Evolutionary conservation across 2,113 vertebrate genomes (phyloP).

Genomic region (Sceloporus tristichus): DNA sequence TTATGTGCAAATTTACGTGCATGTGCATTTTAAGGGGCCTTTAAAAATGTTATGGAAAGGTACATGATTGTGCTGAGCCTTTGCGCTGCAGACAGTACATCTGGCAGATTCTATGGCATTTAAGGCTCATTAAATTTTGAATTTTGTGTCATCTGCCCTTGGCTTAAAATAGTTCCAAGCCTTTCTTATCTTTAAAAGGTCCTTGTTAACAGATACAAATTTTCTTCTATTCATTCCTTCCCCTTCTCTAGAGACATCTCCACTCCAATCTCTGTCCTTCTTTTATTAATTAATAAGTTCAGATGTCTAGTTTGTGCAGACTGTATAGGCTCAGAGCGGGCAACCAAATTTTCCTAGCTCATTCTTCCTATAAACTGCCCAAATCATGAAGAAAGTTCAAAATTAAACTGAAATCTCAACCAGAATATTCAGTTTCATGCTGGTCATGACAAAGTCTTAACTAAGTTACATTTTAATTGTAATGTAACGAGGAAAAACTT

Average conservation of each 20-base stretch:
- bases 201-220: slow-evolving; percentile 34
- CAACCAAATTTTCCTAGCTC: neutral
- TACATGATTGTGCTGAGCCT: slow-evolving; percentile 51
- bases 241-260: neutral
- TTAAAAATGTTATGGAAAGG: slow-evolving; percentile 60
- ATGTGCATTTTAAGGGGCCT: slow-evolving; percentile 52
- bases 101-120: slow-evolving; percentile 77
- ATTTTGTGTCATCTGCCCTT: slow-evolving; percentile 72
- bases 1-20: slow-evolving; percentile 33
- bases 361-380: neutral
- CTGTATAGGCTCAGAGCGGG: neutral
- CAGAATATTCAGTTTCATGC: neutral
- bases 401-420: neutral
- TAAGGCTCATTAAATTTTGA: slow-evolving; percentile 83
- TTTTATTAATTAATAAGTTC: slow-evolving; percentile 30
- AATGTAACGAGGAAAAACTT: no score
- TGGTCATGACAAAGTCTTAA: no score
- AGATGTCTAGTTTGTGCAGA: neutral
- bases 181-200: slow-evolving; percentile 67
- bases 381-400: neutral
- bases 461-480: no score
- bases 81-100: slow-evolving; percentile 46
- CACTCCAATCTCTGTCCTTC: neutral
- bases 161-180: slow-evolving; percentile 73
- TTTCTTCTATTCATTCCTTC: slow-evolving; percentile 6